These are phyloP conservation scores for Etia nguti DNA, from an alignment of 2,113 vertebrate species.

Conservation along the genomic window DNA sequence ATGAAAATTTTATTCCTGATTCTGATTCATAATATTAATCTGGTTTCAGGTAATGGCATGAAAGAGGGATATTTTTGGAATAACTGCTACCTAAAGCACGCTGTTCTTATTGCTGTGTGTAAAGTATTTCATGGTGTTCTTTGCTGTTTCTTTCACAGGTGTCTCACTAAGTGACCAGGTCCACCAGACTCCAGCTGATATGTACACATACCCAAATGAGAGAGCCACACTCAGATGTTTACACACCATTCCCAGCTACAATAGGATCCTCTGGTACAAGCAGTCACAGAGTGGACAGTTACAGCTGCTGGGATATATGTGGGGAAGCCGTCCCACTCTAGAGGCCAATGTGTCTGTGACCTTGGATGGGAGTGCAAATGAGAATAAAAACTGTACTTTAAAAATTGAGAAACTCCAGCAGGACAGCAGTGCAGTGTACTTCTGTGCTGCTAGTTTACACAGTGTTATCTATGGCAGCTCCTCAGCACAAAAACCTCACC, in stretches of 20 bases:
- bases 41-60: background rate
- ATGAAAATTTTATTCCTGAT: background rate
- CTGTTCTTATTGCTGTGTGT: background rate
- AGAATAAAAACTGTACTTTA: background rate
- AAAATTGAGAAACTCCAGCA: background rate
- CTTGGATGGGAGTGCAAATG: background rate
- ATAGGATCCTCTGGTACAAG: constrained; percentile 39
- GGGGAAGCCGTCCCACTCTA: background rate
- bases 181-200: background rate
- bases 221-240: constrained; percentile 4
- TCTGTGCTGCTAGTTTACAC: constrained; percentile 38
- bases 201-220: background rate
- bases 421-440: constrained; percentile 17
- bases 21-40: background rate
- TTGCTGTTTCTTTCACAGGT: background rate
- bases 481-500: background rate
- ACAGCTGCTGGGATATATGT: constrained; percentile 16
- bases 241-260: background rate
- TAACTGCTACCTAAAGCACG: background rate
- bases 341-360: background rate
- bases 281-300: background rate
- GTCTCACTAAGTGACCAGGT: background rate
- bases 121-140: background rate
- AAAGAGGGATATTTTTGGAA: background rate
- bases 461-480: background rate